Conservation (phyloP, 1,140 invertebrate genomes). For the Pseudomyrmex cubaensis region DNA sequence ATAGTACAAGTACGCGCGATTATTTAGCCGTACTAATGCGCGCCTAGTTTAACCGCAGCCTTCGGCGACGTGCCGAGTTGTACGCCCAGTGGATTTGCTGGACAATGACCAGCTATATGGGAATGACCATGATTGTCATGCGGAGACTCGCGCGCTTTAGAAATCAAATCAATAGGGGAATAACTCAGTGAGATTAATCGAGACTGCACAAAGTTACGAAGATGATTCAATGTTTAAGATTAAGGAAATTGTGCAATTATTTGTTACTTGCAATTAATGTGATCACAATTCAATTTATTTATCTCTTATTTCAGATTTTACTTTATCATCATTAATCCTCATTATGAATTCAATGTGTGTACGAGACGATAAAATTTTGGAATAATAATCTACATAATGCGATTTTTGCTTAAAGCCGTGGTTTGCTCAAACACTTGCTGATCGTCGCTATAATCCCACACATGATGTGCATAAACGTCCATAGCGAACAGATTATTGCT, state of each 20-base stretch:
- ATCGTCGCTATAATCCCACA: slow-evolving; percentile 8
- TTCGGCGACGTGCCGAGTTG: slow-evolving; percentile 64
- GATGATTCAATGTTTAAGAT: slow-evolving; percentile 1
- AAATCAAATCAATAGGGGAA: slow-evolving; percentile 65
- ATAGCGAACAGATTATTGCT: slow-evolving; percentile 16
- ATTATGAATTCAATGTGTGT: background rate
- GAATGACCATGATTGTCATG: slow-evolving; percentile 64
- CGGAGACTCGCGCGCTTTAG: slow-evolving; percentile 57
- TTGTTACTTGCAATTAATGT: background rate
- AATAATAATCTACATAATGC: slow-evolving; percentile 19
- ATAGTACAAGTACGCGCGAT: slow-evolving; percentile 36
- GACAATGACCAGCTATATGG: slow-evolving; percentile 65
- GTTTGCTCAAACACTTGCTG: slow-evolving; percentile 4
- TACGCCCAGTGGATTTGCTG: slow-evolving; percentile 67
- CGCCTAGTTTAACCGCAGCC: slow-evolving; percentile 52
- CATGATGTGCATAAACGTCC: slow-evolving; percentile 50
- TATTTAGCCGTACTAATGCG: slow-evolving; percentile 51
- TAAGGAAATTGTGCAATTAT: background rate
- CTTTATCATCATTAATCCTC: too few relatives aligned
- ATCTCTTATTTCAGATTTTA: background rate
- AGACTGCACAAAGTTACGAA: slow-evolving; percentile 30
- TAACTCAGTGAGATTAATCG: slow-evolving; percentile 52
- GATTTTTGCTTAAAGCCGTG: slow-evolving; percentile 8
- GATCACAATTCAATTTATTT: background rate
- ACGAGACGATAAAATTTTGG: background rate